A percentile compares a stretch with the other conserved stretches of the same genome.
phyloP scores from a whole-genome alignment of 2,797 vertebrate species.

The Sorex maritimensis region DNA sequence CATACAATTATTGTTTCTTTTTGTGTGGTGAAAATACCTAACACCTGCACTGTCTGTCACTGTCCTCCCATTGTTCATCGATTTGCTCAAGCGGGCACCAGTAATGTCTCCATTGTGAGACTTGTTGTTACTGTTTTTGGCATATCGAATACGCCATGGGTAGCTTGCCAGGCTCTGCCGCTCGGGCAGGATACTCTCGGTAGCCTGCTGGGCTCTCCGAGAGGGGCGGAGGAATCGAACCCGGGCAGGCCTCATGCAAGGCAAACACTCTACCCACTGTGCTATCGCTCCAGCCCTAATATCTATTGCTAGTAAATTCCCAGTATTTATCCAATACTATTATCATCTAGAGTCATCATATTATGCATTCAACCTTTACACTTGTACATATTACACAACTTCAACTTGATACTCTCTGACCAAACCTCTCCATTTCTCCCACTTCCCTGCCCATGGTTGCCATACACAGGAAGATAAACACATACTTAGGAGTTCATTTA shows the following conservation, averaged over 20 bases:
- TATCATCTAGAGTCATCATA: not conserved
- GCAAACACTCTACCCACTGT: too few species aligned
- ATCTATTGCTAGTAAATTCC: slow-evolving; percentile 33
- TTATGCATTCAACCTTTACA: not conserved
- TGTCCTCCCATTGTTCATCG: too few species aligned
- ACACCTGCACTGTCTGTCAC: not conserved
- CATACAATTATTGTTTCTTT: not conserved
- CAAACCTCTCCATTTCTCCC: not conserved
- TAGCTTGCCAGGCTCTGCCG: too few species aligned
- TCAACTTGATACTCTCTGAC: not conserved
- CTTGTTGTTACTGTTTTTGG: too few species aligned
- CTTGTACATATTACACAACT: not conserved
- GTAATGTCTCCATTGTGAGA: too few species aligned
- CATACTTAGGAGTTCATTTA: not conserved
- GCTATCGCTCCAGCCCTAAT: too few species aligned
- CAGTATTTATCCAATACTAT: slow-evolving; percentile 4
- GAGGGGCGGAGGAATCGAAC: too few species aligned
- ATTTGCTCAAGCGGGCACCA: too few species aligned
- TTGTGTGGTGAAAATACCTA: not conserved
- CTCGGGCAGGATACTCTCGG: too few species aligned
- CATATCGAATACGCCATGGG: too few species aligned
- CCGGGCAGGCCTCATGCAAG: too few species aligned
- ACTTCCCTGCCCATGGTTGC: not conserved
- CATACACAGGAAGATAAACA: slow-evolving; percentile 2
- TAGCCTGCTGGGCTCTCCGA: too few species aligned